Percentiles rank a stretch among this genome's conserved stretches.
Evolutionary conservation across 2,888 invertebrate genomes (phyloP).

Genomic region (Leptopterna dolabrata): DNA sequence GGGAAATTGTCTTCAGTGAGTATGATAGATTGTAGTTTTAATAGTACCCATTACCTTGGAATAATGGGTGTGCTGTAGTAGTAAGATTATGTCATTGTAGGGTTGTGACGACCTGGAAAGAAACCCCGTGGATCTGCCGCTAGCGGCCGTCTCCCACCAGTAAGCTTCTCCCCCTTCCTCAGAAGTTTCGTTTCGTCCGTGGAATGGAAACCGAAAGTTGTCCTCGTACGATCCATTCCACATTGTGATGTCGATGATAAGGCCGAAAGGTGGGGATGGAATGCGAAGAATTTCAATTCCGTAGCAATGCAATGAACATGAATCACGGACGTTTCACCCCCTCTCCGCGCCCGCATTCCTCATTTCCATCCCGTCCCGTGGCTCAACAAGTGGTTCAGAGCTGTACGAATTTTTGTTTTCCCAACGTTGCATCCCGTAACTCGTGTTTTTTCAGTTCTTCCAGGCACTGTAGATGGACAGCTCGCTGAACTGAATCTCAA

Average conservation of each 20-base stretch:
- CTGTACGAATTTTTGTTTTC: neutral
- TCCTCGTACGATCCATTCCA: conserved; percentile 44
- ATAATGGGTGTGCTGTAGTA: neutral
- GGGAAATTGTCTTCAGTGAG: neutral
- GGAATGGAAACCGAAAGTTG: conserved; percentile 42
- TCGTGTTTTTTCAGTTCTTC: neutral
- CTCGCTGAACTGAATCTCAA: neutral
- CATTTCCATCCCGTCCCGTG: conserved; percentile 31
- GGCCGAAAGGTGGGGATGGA: conserved; percentile 41
- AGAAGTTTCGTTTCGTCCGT: conserved; percentile 4
- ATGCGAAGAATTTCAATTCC: conserved; percentile 50
- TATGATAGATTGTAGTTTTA: neutral
- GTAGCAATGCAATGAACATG: conserved; percentile 50
- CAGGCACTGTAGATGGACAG: neutral
- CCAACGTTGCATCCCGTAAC: neutral
- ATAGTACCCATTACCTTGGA: neutral
- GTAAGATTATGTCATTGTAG: neutral
- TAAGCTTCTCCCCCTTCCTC: neutral
- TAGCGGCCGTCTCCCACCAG: neutral
- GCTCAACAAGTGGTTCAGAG: conserved; percentile 46
- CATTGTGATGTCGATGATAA: conserved; percentile 34
- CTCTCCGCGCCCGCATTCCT: conserved; percentile 40
- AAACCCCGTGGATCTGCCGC: neutral
- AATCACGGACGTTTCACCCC: conserved; percentile 52
- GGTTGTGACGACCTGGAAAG: neutral